Percentiles rank a stretch among this genome's conserved stretches.
phyloP scores from a whole-genome alignment of 2,113 vertebrate genomes.

The Malurus elegans region DNA sequence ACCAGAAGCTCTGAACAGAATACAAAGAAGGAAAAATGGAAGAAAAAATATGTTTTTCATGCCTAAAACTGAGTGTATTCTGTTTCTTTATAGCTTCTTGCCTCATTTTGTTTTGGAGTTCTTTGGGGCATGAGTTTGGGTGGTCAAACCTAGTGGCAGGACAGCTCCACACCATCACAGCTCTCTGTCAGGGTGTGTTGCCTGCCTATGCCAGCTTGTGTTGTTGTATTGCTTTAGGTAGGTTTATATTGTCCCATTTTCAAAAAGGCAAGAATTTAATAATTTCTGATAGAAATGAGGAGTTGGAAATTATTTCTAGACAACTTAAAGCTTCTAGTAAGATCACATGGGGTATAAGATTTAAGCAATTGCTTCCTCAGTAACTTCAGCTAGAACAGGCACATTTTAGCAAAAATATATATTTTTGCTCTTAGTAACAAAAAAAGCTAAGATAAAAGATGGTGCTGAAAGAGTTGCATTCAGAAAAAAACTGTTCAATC shows the following conservation, averaged over 20 bases:
- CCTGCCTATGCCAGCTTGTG: neutral
- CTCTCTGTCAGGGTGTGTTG: neutral
- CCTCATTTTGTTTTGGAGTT: neutral
- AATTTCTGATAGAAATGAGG: neutral
- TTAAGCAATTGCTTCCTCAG: neutral
- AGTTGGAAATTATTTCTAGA: neutral
- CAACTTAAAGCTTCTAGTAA: neutral
- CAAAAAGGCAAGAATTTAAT: neutral
- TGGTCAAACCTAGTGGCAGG: neutral
- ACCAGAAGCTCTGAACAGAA: neutral
- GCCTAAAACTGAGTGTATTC: neutral
- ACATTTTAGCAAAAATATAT: neutral
- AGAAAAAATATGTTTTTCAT: neutral
- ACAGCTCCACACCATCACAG: fast-evolving
- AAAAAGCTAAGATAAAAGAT: neutral
- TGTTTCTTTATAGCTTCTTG: neutral
- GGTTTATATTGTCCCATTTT: neutral
- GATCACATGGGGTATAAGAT: neutral
- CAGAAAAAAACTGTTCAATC: neutral
- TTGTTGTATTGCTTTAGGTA: neutral
- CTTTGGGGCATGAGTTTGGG: neutral
- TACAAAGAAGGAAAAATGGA: neutral
- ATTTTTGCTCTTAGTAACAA: neutral
- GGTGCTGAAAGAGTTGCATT: neutral
- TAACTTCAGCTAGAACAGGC: neutral